A percentile compares a stretch with the other conserved stretches of the same genome.
These are phyloP conservation scores for Wasmannia auropunctata DNA, from an alignment of 1,140 invertebrate species.

Conservation along the genomic window DNA sequence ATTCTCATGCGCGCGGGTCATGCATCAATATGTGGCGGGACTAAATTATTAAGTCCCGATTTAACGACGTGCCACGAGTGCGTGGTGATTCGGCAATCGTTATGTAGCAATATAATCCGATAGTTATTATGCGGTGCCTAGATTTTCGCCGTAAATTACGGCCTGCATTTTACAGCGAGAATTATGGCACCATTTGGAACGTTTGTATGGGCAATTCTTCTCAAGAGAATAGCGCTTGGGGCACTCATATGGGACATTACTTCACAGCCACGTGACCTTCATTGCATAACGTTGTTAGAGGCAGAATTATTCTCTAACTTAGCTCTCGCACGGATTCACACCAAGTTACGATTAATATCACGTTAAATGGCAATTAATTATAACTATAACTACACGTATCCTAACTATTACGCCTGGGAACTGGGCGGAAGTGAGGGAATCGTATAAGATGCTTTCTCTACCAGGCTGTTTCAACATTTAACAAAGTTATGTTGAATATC, in stretches of 20 bases:
- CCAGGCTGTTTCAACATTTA: neutral
- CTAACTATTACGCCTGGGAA: neutral
- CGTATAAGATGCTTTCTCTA: neutral
- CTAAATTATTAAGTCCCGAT: neutral
- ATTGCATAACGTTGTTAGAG: slow-evolving; percentile 22
- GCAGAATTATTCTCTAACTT: slow-evolving; percentile 36
- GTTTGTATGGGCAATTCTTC: slow-evolving; percentile 56
- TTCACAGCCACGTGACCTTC: slow-evolving; percentile 52
- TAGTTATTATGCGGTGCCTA: slow-evolving; percentile 19
- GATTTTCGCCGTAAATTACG: slow-evolving; percentile 55
- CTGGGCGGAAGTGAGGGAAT: neutral
- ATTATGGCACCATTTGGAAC: slow-evolving; percentile 64
- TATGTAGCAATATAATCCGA: slow-evolving; percentile 56
- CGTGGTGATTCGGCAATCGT: neutral
- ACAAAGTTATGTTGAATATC: neutral
- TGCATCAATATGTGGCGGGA: neutral
- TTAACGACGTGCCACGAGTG: neutral
- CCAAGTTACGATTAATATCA: slow-evolving; percentile 41
- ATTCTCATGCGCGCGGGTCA: neutral
- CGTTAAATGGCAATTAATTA: neutral
- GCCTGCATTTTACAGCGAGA: slow-evolving; percentile 41
- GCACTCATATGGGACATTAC: slow-evolving; percentile 57
- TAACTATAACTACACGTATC: neutral
- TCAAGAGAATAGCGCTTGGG: slow-evolving; percentile 50
- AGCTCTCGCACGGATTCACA: neutral